phyloP scores from a whole-genome alignment of 2,888 invertebrate species.

The Operophtera brumata region DNA sequence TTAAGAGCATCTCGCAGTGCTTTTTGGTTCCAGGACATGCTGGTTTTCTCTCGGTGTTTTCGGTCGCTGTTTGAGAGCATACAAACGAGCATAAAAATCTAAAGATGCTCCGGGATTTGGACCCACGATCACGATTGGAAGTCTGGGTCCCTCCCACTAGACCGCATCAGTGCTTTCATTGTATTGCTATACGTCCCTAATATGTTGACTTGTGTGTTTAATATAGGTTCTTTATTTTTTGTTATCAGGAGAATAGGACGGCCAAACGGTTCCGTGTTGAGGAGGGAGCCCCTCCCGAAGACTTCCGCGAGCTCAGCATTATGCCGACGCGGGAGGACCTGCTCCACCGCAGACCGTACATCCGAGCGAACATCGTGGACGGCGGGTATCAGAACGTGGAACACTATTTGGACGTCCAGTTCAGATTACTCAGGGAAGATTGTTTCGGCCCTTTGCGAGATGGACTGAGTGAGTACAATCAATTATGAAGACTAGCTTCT shows the following conservation, averaged over 20 bases:
- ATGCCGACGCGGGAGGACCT: slow-evolving; percentile 57
- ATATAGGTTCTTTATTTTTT: background rate
- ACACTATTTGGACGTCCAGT: slow-evolving; percentile 90
- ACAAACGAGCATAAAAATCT: too few relatives aligned
- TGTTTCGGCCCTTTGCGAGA: slow-evolving; percentile 86
- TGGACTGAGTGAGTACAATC: slow-evolving; percentile 73
- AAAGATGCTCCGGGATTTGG: too few relatives aligned
- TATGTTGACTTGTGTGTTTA: too few relatives aligned
- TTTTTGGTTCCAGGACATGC: too few relatives aligned
- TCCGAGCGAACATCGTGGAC: slow-evolving; percentile 77
- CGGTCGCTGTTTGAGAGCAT: too few relatives aligned
- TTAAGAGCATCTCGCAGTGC: too few relatives aligned
- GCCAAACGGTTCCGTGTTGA: slow-evolving; percentile 18
- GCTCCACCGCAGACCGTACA: slow-evolving; percentile 45
- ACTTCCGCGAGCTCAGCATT: slow-evolving; percentile 58
- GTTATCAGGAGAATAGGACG: slow-evolving; percentile 5
- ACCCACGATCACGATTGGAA: too few relatives aligned
- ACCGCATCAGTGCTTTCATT: too few relatives aligned
- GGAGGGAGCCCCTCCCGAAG: slow-evolving; percentile 52
- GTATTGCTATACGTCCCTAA: too few relatives aligned
- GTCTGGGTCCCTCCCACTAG: too few relatives aligned
- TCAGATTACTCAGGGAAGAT: slow-evolving; percentile 88
- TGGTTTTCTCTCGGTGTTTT: too few relatives aligned
- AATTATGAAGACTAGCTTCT: too few relatives aligned
- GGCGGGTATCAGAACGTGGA: slow-evolving; percentile 83